phyloP scores from a whole-genome alignment of 2,113 vertebrate species.

The Peucedramus taeniatus region DNA sequence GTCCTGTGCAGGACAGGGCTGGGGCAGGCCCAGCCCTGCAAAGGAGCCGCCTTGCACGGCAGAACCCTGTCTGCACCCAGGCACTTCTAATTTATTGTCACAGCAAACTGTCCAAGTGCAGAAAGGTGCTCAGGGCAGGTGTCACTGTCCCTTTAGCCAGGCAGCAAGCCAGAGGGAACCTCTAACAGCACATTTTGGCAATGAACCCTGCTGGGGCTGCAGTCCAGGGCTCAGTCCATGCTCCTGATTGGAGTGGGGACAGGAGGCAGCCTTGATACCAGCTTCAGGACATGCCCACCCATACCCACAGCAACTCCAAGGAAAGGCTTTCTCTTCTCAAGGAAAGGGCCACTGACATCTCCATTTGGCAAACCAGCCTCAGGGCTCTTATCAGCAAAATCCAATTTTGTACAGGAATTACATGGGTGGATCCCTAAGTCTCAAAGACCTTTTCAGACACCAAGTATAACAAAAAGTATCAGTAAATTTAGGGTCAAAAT shows the following conservation, averaged over 20 bases:
- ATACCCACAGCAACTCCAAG: not conserved
- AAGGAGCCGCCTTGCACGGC: rapidly evolving
- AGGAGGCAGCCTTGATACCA: rapidly evolving
- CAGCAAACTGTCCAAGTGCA: not conserved
- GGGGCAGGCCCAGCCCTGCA: not conserved
- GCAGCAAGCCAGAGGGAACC: not conserved
- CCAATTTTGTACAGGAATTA: not conserved
- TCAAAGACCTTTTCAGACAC: not conserved
- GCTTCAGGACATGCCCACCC: not conserved
- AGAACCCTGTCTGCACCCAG: not conserved
- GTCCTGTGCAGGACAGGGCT: not conserved
- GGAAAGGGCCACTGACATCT: not conserved
- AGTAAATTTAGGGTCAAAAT: not conserved
- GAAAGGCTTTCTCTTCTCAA: not conserved
- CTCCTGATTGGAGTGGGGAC: rapidly evolving
- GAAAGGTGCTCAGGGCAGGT: not conserved
- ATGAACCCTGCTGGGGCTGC: not conserved
- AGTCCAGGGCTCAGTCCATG: not conserved
- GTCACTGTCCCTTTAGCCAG: not conserved
- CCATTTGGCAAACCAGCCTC: not conserved
- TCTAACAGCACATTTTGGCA: not conserved
- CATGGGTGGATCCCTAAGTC: rapidly evolving
- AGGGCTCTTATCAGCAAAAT: not conserved
- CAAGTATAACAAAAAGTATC: not conserved
- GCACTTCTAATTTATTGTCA: not conserved